Base-by-base conservation (phyloP, 2,113 vertebrate species). In the Clarias magur region DNA sequence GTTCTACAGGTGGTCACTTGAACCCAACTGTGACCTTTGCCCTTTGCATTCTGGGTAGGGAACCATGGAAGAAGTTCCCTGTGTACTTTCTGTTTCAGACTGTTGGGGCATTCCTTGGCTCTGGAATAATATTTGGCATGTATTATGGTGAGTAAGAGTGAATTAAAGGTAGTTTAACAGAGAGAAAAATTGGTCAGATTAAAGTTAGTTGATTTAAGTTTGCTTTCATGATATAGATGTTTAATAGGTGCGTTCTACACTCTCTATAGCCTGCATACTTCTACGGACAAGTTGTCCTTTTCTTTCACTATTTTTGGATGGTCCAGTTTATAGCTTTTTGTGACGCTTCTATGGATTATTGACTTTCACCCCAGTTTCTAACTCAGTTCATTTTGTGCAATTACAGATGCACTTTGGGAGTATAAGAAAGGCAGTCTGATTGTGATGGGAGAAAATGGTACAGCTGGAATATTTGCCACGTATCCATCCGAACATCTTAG, bases 11-110 rank as follows among this genome's bases (percentile, higher is more conserved):
- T 81, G 97, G 95, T 65, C 97, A 98, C 78, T 89, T 97, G 92
- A 98, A 98, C 85, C 97, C 96, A 1, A 95, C 96, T 0, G 96
- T 97, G 90, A 98, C 97, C 38, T 97, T 97, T 87, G 95, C 96
- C 12, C 93, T 96, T 90, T 97, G 97, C 88, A 92, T 98, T 27
- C 91, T 97, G 90, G 96, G 96, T 0, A 95, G 96, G 0, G 93
- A 97, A 59, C 90, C 91, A 10, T 93, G 92, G 92, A 92, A 54
- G 88, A 97, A 97, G 85, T 90, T 96, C 38, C 96, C 95, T 0
- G 0, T 96, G 79, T 96, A 96, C 38, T 73, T 95, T 21, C 30
- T 96, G 34, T 94, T 96, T 15, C 96, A 97, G 90, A 97, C 95
- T 63, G 5, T 97, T 0, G 96, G 96, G 21, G 95, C 96, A 16